phyloP scores from a whole-genome alignment of 2,113 vertebrate genomes.

The Thunnus thynnus region DNA sequence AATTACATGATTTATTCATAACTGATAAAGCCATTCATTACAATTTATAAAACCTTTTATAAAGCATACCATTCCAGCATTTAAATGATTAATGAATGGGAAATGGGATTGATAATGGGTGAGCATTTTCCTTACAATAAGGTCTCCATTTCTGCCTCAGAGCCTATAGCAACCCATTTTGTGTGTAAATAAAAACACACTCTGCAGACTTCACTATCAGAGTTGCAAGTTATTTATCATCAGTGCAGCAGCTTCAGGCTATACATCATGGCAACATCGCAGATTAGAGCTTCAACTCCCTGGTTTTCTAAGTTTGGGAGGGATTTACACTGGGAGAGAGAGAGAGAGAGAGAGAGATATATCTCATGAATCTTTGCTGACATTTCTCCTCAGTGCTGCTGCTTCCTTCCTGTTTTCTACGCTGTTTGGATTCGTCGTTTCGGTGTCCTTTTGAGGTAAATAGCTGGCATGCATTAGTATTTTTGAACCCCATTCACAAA shows the following conservation, averaged over 20 bases:
- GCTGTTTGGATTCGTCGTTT: slow-evolving; percentile 6
- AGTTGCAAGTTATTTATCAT: slow-evolving; percentile 36
- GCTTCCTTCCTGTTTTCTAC: neutral
- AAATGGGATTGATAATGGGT: neutral
- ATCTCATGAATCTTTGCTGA: slow-evolving; percentile 24
- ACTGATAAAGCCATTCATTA: neutral
- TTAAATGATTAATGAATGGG: neutral
- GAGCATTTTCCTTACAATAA: neutral
- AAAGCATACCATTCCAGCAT: neutral
- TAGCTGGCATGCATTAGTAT: neutral
- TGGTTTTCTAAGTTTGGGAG: slow-evolving; percentile 16
- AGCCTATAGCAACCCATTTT: neutral
- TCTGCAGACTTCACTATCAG: slow-evolving; percentile 24
- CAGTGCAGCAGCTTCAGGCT: slow-evolving; percentile 38
- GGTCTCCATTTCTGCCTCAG: neutral
- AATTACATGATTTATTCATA: neutral
- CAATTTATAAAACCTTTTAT: neutral
- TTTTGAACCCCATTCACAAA: slow-evolving; percentile 12
- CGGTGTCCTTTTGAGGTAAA: slow-evolving; percentile 9
- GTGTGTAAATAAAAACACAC: slow-evolving; percentile 36
- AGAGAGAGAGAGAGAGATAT: neutral
- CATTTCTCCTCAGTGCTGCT: slow-evolving; percentile 9
- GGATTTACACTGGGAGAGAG: neutral
- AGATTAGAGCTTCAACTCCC: slow-evolving; percentile 26
- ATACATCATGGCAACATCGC: slow-evolving; percentile 28